Conservation (phyloP, 2,888 invertebrate genomes). For the Eupithecia pulchellata region DNA sequence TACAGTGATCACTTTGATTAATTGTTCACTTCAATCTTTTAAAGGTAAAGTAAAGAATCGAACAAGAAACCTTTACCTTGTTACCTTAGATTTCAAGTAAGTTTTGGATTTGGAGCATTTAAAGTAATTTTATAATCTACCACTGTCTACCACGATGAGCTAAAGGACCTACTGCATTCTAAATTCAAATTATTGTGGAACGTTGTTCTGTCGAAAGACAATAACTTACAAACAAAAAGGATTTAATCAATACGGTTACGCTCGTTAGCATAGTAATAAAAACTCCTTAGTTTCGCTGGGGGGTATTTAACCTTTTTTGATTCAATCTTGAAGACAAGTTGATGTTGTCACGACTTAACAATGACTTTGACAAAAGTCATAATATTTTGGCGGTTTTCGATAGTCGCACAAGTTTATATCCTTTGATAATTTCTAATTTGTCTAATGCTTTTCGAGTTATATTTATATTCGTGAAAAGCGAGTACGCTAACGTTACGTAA, state of each 20-base stretch:
- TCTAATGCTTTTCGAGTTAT: not conserved
- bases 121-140: too few species aligned
- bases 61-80: too few species aligned
- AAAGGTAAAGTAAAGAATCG: too few species aligned
- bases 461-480: not conserved
- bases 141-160: too few species aligned
- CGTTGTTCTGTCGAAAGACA: not conserved
- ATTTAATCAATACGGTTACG: not conserved
- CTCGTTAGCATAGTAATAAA: not conserved
- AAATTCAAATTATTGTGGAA: not conserved
- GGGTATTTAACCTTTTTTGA: not conserved
- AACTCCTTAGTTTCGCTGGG: not conserved
- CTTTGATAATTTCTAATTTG: not conserved
- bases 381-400: constrained; percentile 2
- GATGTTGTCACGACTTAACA: not conserved
- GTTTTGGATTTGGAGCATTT: too few species aligned
- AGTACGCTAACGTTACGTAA: too few species aligned
- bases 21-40: too few species aligned
- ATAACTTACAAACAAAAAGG: not conserved
- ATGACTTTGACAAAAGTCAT: not conserved
- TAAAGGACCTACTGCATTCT: too few species aligned
- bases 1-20: too few species aligned
- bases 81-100: too few species aligned
- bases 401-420: constrained; percentile 2
- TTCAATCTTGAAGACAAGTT: not conserved